Evolutionary conservation across 2,888 invertebrate genomes (phyloP).

Genomic region (Eupeodes luniger): DNA sequence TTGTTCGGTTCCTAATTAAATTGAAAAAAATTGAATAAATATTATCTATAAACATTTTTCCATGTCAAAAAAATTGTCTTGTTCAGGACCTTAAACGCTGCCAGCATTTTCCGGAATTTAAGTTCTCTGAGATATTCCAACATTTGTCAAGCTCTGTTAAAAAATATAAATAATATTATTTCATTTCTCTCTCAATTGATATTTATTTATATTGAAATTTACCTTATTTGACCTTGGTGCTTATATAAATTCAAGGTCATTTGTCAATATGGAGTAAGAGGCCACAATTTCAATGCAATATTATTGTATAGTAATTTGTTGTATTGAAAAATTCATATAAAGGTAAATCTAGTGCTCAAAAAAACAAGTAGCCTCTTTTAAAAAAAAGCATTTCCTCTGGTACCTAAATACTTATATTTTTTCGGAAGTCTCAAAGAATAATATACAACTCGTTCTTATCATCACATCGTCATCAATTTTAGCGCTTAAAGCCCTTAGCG

Average conservation of each 20-base stretch:
- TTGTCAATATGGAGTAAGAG: not conserved
- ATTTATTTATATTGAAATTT: not conserved
- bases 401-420: not conserved
- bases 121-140: not conserved
- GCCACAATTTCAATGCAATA: not conserved
- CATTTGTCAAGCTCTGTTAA: not conserved
- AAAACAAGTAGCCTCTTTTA: slow-evolving; percentile 42
- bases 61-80: not conserved
- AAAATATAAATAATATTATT: not conserved
- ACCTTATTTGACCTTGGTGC: not conserved
- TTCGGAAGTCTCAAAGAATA: not conserved
- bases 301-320: not conserved
- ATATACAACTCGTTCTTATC: not conserved
- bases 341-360: not conserved
- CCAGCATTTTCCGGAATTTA: slow-evolving; percentile 16
- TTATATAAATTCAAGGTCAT: not conserved
- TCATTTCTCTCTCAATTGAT: not conserved
- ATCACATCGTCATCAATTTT: slow-evolving; percentile 1
- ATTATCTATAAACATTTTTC: slow-evolving; percentile 1
- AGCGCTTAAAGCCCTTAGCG: slow-evolving; percentile 78
- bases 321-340: not conserved
- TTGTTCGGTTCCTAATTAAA: slow-evolving; percentile 32
- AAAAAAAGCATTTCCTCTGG: slow-evolving; percentile 9
- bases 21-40: slow-evolving; percentile 32
- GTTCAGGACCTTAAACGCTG: slow-evolving; percentile 40